Evolutionary conservation across 2,888 invertebrate genomes (phyloP), one percentile per base, ranked within the genome.

Genomic region (Deroplatys truncata): DNA sequence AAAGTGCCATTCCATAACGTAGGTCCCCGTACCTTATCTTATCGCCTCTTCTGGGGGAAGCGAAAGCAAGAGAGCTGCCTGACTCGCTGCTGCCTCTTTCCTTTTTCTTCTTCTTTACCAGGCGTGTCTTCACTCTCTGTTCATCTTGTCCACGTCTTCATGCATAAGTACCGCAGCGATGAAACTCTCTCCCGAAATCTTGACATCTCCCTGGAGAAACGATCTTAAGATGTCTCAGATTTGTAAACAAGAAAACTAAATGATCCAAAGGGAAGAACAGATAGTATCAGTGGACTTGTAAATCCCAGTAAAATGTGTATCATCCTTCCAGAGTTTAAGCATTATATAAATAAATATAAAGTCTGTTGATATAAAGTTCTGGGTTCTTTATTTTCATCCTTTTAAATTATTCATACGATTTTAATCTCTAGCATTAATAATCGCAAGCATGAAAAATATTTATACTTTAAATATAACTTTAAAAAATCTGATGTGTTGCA

Each of bases 1-100:
- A 96, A 96, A 96, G 95, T 95, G 95, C 95, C 95, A 94, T 95
- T 95, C 94, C 94, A 94, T 95, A 94, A 94, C 94, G 94, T 94
- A 94, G 93, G 56, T 72, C 56, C 56, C 94, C 88, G 93, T 93
- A 93, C 93, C 93, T 93, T 93, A 93, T 93, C 93, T 93, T 93
- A 90, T 90, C 89, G 56, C 84, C 89, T 88, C 90, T 82, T 84
- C 84, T n/a, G 43, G 56, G 56, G 56, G 56, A 72, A 84, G 49
- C 29, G n/a, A 84, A 84, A 31, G 84, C 91, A 91, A 43, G 90
- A 91, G 91, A 91, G 92, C 91, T 91, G 91, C 90, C 91, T 91
- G 90, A 91, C 91, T 90, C 85, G 90, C 56, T 72, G 56, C 56
- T 72, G 56, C 20, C 20, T 72, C 56, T 72, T 72, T 72, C 25